These are phyloP conservation scores for Pissodes strobi DNA, from an alignment of 1,140 invertebrate species.

Conservation along the genomic window DNA sequence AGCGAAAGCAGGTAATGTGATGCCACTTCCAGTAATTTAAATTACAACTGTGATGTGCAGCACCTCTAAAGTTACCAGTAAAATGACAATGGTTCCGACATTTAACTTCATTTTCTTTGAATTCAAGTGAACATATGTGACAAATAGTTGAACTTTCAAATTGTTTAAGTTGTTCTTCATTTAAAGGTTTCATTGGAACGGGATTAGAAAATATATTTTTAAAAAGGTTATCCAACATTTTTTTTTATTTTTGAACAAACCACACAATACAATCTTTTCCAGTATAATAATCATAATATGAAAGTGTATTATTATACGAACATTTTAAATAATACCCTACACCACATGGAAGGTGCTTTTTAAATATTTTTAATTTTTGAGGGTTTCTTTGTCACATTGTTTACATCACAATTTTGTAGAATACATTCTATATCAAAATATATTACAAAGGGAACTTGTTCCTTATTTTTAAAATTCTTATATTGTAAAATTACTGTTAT, in stretches of 20 bases:
- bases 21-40: conserved; percentile 46
- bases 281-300: conserved; percentile 39
- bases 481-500: too few relatives aligned
- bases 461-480: too few relatives aligned
- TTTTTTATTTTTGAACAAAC: conserved; percentile 32
- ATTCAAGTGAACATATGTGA: conserved; percentile 43
- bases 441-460: too few relatives aligned
- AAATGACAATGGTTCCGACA: conserved; percentile 49
- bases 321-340: too few relatives aligned
- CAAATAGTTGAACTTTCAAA: conserved; percentile 14
- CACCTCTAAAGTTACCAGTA: conserved; percentile 44
- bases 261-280: conserved; percentile 42
- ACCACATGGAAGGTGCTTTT: conserved; percentile 9
- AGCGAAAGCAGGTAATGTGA: too few relatives aligned
- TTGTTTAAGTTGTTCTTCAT: not conserved
- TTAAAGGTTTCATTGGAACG: conserved; percentile 23
- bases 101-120: conserved; percentile 26
- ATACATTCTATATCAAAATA: too few relatives aligned
- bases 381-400: too few relatives aligned
- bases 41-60: conserved; percentile 51
- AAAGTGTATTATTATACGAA: too few relatives aligned
- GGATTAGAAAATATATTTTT: conserved; percentile 34
- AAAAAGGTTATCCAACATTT: conserved; percentile 25
- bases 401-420: too few relatives aligned
- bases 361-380: too few relatives aligned